Percentiles rank a stretch among this genome's conserved stretches.
Evolutionary conservation across 2,113 vertebrate genomes (phyloP).

Genomic region (Sorex fumeus): DNA sequence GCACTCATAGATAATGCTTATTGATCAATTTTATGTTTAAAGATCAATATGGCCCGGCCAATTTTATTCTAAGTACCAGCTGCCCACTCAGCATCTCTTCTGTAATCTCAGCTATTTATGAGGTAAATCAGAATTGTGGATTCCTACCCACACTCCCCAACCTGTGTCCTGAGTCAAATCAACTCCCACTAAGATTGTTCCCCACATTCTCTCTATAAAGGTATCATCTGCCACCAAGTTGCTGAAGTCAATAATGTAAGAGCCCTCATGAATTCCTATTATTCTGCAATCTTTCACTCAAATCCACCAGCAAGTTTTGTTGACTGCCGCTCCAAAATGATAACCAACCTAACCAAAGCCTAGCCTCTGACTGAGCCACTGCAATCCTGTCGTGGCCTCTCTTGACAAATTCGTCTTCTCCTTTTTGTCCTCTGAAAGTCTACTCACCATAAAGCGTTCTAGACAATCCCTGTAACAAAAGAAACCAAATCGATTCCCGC

Average conservation of each 20-base stretch:
- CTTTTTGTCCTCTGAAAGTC: neutral
- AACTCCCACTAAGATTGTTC: neutral
- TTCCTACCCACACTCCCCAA: neutral
- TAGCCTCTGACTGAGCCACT: neutral
- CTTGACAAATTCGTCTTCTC: conserved; percentile 5
- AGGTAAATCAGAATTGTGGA: conserved; percentile 2
- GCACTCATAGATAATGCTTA: neutral
- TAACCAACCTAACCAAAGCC: neutral
- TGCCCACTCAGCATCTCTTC: neutral
- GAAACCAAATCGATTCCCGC: neutral
- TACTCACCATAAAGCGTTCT: neutral
- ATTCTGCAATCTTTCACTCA: neutral
- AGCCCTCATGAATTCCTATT: neutral
- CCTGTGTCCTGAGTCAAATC: neutral
- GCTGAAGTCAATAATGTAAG: neutral
- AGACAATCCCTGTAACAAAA: neutral
- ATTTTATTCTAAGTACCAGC: neutral
- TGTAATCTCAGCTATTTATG: neutral
- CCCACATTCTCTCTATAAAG: neutral
- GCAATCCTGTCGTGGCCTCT: neutral
- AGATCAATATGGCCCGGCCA: neutral
- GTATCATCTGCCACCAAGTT: neutral
- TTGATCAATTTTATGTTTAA: conserved; percentile 17
- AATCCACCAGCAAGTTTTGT: neutral
- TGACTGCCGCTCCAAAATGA: neutral